A percentile compares a stretch with the other conserved stretches of the same genome.
phyloP scores from a whole-genome alignment of 2,113 vertebrate species.

The Xenopus laevis region DNA sequence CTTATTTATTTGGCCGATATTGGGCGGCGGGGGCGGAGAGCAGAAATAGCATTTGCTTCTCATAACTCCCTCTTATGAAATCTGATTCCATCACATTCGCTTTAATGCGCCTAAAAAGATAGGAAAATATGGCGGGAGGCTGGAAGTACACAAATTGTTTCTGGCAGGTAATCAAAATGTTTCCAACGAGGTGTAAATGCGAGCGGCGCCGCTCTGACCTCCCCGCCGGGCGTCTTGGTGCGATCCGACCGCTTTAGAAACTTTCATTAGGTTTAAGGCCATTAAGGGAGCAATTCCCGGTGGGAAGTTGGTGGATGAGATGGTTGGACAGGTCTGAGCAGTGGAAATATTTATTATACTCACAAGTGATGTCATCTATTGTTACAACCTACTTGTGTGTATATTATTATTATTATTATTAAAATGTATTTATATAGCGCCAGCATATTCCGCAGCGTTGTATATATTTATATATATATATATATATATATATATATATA shows the following conservation, averaged over 20 bases:
- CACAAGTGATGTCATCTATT: too few relatives aligned
- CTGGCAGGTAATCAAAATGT: slow-evolving; percentile 45
- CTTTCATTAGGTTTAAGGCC: slow-evolving; percentile 31
- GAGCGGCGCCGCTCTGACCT: slow-evolving; percentile 25
- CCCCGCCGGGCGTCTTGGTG: slow-evolving; percentile 6
- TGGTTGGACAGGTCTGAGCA: background rate
- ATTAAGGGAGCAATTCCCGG: slow-evolving; percentile 19
- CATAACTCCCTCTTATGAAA: slow-evolving; percentile 33
- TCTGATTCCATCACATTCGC: slow-evolving; percentile 43
- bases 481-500: too few relatives aligned
- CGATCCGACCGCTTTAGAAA: slow-evolving; percentile 15
- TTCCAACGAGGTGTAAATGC: slow-evolving; percentile 22
- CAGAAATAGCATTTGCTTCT: slow-evolving; percentile 39
- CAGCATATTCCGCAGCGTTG: too few relatives aligned
- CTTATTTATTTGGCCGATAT: slow-evolving; percentile 42
- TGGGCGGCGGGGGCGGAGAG: slow-evolving; percentile 15
- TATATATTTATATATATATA: too few relatives aligned
- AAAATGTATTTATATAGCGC: too few relatives aligned
- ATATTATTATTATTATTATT: too few relatives aligned
- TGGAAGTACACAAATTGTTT: slow-evolving; percentile 43
- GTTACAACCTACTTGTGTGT: too few relatives aligned
- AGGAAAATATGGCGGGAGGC: slow-evolving; percentile 38
- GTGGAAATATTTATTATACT: background rate
- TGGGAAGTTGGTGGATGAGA: too few relatives aligned
- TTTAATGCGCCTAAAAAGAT: slow-evolving; percentile 39